Evolutionary conservation across 2,113 vertebrate species (phyloP), one percentile per base, ranked within the genome.

Genomic region (Ophiodon elongatus): DNA sequence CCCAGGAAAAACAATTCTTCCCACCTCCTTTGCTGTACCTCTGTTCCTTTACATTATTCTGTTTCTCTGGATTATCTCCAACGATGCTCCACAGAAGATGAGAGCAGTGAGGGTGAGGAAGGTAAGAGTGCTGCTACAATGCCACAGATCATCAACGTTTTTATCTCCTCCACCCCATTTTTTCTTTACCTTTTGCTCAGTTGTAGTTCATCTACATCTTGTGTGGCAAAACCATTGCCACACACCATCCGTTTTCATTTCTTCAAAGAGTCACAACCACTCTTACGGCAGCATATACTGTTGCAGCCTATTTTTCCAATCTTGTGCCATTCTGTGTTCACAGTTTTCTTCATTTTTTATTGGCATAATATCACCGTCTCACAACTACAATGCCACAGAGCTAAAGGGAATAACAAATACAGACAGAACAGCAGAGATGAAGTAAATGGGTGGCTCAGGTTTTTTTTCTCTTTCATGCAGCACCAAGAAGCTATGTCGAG

Each of bases 401-500:
- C 23, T 13, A 29, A 39, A 76, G 1, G 10, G 17, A 43, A 31
- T 11, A 56, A n/a, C n/a, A 41, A 31, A 11, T n/a, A 57, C 21
- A 17, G 37, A 19, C 25, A n/a, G 15, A 37, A 39, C 14, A 31
- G 21, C 52, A 35, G 19, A 68, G 57, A 8, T 17, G 4, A 66
- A 39, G 9, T 56, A 21, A 59, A 27, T 47, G 10, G 13, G 8
- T 41, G n/a, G 9, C 8, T 81, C 21, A 76, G 23, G 43, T 59
- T 29, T 71, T 76, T 59, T 17, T 6, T 23, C n/a, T 84, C 29
- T 64, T 10, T 10, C 43, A 13, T 11, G 0, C 94, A 99, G 98
- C 97, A 56, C 97, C 98, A 25, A 95, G 97, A 83, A 99, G 97
- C 93, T 99, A 99, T 0, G 98, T 99, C 0, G 97, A 99, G 85